Evolutionary conservation across 2,888 invertebrate genomes (phyloP).

Genomic region (Macropis europaea): DNA sequence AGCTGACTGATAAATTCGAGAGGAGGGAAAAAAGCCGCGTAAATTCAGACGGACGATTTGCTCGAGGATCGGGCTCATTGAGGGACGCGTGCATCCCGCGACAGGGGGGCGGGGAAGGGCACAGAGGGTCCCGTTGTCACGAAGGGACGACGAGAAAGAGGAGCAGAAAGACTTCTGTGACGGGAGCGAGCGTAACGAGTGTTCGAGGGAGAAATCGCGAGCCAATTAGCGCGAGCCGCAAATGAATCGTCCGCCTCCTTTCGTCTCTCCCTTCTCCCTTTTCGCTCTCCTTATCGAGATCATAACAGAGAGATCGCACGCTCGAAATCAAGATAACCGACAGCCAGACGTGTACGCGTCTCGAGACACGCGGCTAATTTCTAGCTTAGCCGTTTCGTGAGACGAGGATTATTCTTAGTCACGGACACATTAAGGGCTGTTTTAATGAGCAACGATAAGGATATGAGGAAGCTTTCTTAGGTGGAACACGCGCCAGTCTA

Average conservation of each 20-base stretch:
- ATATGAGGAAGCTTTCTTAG: too few relatives aligned
- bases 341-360: slow-evolving; percentile 13
- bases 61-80: slow-evolving; percentile 58
- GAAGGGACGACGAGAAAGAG: slow-evolving; percentile 12
- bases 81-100: slow-evolving; percentile 28
- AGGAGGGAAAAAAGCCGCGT: slow-evolving; percentile 56
- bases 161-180: slow-evolving; percentile 36
- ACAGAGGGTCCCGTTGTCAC: slow-evolving; percentile 43
- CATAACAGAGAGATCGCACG: slow-evolving; percentile 21
- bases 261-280: neutral
- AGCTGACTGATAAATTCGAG: slow-evolving; percentile 21
- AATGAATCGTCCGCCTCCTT: slow-evolving; percentile 40
- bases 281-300: slow-evolving; percentile 33
- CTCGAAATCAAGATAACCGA: slow-evolving; percentile 13
- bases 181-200: slow-evolving; percentile 45
- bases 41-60: slow-evolving; percentile 70
- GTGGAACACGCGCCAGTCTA: too few relatives aligned
- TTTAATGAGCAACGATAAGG: too few relatives aligned
- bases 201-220: slow-evolving; percentile 46
- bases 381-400: neutral
- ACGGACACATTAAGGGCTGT: too few relatives aligned
- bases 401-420: neutral
- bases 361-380: neutral
- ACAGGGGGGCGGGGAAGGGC: neutral
- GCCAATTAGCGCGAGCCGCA: slow-evolving; percentile 56